Conservation (phyloP, 1,140 invertebrate species). For the Eurosta solidaginis region DNA sequence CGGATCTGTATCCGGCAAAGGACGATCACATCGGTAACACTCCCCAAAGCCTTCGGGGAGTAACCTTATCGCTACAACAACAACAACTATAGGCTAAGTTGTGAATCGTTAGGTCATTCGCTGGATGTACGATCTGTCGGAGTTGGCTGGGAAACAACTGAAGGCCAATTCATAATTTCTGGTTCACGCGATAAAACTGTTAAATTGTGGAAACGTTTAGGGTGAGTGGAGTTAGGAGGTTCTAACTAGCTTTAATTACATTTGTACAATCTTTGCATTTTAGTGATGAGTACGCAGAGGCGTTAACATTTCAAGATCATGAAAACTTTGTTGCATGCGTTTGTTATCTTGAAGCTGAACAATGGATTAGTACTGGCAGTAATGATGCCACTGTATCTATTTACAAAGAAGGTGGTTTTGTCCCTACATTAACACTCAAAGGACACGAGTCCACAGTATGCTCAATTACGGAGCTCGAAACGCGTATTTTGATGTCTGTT, state of each 20-base stretch:
- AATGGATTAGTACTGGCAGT: constrained; percentile 82
- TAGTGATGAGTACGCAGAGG: constrained; percentile 65
- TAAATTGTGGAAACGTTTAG: constrained; percentile 80
- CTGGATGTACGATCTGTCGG: constrained; percentile 83
- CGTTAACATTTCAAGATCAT: constrained; percentile 77
- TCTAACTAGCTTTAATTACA: background rate
- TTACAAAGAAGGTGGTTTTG: constrained; percentile 68
- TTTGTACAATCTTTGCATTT: constrained; percentile 40
- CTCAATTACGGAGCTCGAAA: constrained; percentile 60
- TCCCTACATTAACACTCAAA: constrained; percentile 70
- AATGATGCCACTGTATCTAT: constrained; percentile 84
- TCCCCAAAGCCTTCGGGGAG: too few relatives aligned
- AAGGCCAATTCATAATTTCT: constrained; percentile 75
- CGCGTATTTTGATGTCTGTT: too few relatives aligned
- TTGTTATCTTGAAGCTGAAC: constrained; percentile 75
- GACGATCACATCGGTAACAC: too few relatives aligned
- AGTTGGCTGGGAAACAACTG: constrained; percentile 69
- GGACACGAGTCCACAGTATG: constrained; percentile 79
- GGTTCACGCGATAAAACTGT: constrained; percentile 85
- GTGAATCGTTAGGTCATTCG: constrained; percentile 76
- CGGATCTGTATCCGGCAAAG: too few relatives aligned
- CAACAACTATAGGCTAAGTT: constrained; percentile 81
- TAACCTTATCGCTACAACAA: too few relatives aligned
- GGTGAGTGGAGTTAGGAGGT: constrained; percentile 65
- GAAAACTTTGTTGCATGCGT: constrained; percentile 84